Evolutionary conservation across 2,888 invertebrate genomes (phyloP).

Genomic region (Nyleta sp.): DNA sequence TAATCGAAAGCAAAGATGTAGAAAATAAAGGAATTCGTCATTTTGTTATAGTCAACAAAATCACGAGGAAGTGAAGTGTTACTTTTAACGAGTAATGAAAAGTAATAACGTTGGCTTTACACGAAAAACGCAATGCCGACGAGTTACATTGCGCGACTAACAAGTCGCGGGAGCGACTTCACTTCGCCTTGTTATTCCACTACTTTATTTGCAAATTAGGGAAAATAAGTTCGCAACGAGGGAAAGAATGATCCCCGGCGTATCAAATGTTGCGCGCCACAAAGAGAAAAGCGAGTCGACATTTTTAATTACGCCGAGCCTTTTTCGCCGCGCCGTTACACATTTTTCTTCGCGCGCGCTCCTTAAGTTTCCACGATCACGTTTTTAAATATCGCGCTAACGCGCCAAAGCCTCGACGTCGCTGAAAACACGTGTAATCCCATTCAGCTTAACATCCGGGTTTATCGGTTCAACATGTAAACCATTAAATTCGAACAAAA

Average conservation of each 20-base stretch:
- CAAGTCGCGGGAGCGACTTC: constrained; percentile 41
- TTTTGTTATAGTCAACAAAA: too few relatives aligned
- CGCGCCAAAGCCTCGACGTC: constrained; percentile 1
- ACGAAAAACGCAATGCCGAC: constrained; percentile 18
- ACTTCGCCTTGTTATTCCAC: constrained; percentile 38
- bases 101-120: constrained; percentile 41
- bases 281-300: constrained; percentile 4
- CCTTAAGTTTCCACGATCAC: constrained; percentile 1
- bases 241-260: constrained; percentile 18
- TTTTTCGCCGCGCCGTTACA: constrained; percentile 2
- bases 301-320: constrained; percentile 34
- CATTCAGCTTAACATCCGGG: constrained; percentile 32
- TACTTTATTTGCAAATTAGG: constrained; percentile 50
- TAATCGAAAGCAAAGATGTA: too few relatives aligned
- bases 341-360: background rate
- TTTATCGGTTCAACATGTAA: constrained; percentile 46
- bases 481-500: constrained; percentile 46
- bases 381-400: constrained; percentile 35
- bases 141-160: constrained; percentile 34
- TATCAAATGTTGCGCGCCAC: constrained; percentile 31
- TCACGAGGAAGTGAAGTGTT: too few relatives aligned
- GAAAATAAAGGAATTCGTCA: too few relatives aligned
- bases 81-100: constrained; percentile 49
- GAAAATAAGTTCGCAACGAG: constrained; percentile 20
- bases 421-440: constrained; percentile 44